These are phyloP conservation scores for Drosophila parabipectinata DNA, from an alignment of 1,140 invertebrate species.

Conservation along the genomic window DNA sequence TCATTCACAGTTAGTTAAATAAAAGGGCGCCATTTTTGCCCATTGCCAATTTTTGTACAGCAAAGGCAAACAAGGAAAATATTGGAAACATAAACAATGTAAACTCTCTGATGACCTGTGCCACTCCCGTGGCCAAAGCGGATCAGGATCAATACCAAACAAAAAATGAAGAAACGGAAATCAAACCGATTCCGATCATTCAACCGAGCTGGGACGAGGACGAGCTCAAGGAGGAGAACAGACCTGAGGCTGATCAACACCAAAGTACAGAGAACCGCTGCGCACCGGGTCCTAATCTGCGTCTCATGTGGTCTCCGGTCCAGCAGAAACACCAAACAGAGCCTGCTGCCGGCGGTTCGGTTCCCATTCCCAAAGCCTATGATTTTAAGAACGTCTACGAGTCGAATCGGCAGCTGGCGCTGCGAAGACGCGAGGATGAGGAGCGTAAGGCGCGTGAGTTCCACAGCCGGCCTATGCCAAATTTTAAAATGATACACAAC, in stretches of 20 bases:
- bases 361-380: constrained; percentile 47
- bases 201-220: not conserved
- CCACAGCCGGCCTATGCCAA: constrained; percentile 72
- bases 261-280: not conserved
- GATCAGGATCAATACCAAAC: not conserved
- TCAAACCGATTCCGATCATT: not conserved
- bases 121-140: not conserved
- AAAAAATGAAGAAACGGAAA: not conserved
- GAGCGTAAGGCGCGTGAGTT: constrained; percentile 73
- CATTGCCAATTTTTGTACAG: constrained; percentile 4
- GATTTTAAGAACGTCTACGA: constrained; percentile 55
- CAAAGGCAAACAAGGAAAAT: constrained; percentile 40
- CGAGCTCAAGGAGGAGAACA: not conserved
- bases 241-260: not conserved
- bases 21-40: constrained; percentile 51
- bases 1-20: constrained; percentile 6
- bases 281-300: constrained; percentile 17
- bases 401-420: constrained; percentile 43
- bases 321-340: not conserved
- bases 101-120: not conserved
- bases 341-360: too few relatives aligned
- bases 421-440: constrained; percentile 52
- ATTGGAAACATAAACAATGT: constrained; percentile 21
- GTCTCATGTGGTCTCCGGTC: constrained; percentile 34
- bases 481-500: constrained; percentile 61